Evolutionary conservation across 2,797 vertebrate genomes (phyloP).

Genomic region (Crotalus adamanteus): DNA sequence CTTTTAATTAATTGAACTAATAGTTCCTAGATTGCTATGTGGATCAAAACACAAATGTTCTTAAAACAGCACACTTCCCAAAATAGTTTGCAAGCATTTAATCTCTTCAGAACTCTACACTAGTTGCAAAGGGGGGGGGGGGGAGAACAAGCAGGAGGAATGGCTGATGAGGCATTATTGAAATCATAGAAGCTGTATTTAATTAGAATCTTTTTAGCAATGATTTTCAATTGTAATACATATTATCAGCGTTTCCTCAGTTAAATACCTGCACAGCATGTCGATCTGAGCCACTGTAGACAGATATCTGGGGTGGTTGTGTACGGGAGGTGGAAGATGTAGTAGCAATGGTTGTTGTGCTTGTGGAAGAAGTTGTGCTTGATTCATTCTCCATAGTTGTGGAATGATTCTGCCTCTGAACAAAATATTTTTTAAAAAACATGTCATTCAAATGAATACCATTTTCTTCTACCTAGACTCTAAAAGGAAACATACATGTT

Average conservation of each 20-base stretch:
- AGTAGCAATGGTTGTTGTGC: constrained; percentile 69
- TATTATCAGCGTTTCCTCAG: rapidly evolving
- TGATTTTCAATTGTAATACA: not conserved
- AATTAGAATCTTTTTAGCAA: not conserved
- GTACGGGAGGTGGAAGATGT: constrained; percentile 72
- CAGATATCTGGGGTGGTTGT: constrained; percentile 78
- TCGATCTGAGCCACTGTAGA: constrained; percentile 83
- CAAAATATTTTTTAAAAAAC: not conserved
- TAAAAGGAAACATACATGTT: not conserved
- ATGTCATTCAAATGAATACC: constrained; percentile 6
- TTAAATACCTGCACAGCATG: constrained; percentile 86
- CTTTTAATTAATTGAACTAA: not conserved
- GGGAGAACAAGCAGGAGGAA: not conserved
- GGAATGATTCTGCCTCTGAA: constrained; percentile 58
- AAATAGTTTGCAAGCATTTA: not conserved
- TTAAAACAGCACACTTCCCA: not conserved
- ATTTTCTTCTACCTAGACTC: not conserved
- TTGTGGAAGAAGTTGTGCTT: constrained; percentile 67
- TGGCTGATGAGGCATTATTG: not conserved
- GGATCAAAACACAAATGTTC: not conserved
- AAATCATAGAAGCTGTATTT: not conserved
- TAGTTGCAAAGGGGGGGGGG: not conserved
- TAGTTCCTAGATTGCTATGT: not conserved
- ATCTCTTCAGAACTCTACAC: not conserved
- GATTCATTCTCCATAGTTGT: constrained; percentile 79